A percentile compares a stretch with the other conserved stretches of the same genome.
Evolutionary conservation across 2,888 invertebrate species (phyloP).

Genomic region (Meloe dianella): DNA sequence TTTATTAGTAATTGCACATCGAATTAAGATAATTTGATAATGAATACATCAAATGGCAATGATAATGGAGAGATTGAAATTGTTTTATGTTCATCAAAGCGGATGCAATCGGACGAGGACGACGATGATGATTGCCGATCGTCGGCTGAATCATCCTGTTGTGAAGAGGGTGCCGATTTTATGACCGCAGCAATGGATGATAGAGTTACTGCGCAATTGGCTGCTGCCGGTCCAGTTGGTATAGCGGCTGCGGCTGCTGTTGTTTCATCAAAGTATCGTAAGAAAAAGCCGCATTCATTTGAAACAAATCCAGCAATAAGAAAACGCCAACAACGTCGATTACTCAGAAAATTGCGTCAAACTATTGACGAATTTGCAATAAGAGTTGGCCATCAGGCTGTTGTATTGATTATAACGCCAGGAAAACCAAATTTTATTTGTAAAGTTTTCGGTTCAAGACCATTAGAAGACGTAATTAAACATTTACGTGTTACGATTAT

Average conservation of each 20-base stretch:
- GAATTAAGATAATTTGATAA: conserved; percentile 44
- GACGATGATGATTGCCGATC: conserved; percentile 87
- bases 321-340: conserved; percentile 92
- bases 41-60: conserved; percentile 58
- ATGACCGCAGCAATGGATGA: conserved; percentile 87
- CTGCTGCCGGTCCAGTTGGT: conserved; percentile 94
- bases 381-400: conserved; percentile 95
- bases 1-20: no score
- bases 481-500: conserved; percentile 90
- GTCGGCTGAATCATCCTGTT: conserved; percentile 76
- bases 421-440: conserved; percentile 96
- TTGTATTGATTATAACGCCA: conserved; percentile 94
- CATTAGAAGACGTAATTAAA: conserved; percentile 93
- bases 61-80: conserved; percentile 73
- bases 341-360: conserved; percentile 87
- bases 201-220: conserved; percentile 94
- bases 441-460: conserved; percentile 96
- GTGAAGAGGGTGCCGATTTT: conserved; percentile 83
- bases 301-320: conserved; percentile 97
- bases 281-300: conserved; percentile 93
- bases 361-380: conserved; percentile 97
- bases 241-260: conserved; percentile 97
- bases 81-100: conserved; percentile 62
- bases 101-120: conserved; percentile 66
- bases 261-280: conserved; percentile 92